Percentiles rank a stretch among this genome's conserved stretches.
phyloP scores from a whole-genome alignment of 1,140 invertebrate genomes.

The Drosophila aff. region DNA sequence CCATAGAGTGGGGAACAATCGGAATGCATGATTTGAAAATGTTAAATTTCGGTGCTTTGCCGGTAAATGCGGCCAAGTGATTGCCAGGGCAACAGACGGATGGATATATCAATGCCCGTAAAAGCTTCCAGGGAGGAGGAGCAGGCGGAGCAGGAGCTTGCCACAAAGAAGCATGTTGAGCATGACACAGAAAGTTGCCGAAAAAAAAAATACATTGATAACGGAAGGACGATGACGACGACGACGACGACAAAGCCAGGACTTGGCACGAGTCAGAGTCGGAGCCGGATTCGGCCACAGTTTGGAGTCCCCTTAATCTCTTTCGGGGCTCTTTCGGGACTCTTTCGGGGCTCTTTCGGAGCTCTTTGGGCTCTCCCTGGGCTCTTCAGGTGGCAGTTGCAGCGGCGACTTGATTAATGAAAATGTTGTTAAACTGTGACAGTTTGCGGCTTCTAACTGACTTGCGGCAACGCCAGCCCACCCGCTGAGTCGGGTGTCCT shows the following conservation, averaged over 20 bases:
- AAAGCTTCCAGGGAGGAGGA: neutral
- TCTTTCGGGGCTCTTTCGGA: neutral
- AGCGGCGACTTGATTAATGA: slow-evolving; percentile 72
- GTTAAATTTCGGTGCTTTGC: neutral
- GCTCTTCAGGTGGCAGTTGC: slow-evolving; percentile 39
- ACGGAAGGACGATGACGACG: neutral
- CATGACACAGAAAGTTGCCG: slow-evolving; percentile 15
- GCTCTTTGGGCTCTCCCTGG: slow-evolving; percentile 3
- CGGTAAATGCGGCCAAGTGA: neutral
- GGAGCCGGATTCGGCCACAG: neutral
- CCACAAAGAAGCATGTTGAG: slow-evolving; percentile 9
- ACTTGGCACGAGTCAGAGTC: neutral
- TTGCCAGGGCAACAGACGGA: slow-evolving; percentile 1
- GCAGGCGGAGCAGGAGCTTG: neutral
- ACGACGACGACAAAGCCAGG: slow-evolving; percentile 7
- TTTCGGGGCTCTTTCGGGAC: slow-evolving; percentile 9
- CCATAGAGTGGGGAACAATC: neutral
- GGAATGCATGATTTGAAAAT: slow-evolving; percentile 2
- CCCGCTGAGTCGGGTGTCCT: slow-evolving; percentile 33
- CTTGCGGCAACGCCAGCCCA: slow-evolving; percentile 43
- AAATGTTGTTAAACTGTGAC: slow-evolving; percentile 81
- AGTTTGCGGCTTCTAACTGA: slow-evolving; percentile 76
- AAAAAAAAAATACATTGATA: slow-evolving; percentile 6
- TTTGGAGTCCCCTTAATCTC: slow-evolving; percentile 22
- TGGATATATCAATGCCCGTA: slow-evolving; percentile 17